Conservation (phyloP, 2,888 invertebrate species). For the Tetranychus piercei region DNA sequence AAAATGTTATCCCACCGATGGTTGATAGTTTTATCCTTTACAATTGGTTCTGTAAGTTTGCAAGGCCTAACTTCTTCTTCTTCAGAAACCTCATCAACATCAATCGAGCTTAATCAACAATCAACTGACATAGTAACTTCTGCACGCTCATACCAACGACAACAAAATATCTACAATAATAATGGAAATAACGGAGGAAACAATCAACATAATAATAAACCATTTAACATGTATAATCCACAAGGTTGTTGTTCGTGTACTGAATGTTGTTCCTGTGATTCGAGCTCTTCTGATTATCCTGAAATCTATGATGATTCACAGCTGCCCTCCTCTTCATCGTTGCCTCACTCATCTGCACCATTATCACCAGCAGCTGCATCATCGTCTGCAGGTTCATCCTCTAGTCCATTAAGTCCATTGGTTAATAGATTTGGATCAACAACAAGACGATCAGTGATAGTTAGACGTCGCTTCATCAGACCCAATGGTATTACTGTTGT, state of each 20-base stretch:
- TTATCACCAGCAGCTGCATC: neutral
- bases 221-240: neutral
- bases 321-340: neutral
- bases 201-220: neutral
- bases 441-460: neutral
- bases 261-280: slow-evolving; percentile 1
- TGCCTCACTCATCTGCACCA: neutral
- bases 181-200: neutral
- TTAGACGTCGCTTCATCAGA: neutral
- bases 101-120: neutral
- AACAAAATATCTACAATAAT: neutral
- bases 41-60: neutral
- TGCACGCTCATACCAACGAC: neutral
- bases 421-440: neutral
- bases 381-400: too few relatives aligned
- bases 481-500: neutral
- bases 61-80: neutral
- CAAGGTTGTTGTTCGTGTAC: neutral
- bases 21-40: neutral
- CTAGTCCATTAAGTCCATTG: too few relatives aligned
- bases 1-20: neutral
- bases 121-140: neutral
- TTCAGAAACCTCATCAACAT: neutral
- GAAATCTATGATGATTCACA: neutral
- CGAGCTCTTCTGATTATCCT: neutral